Evolutionary conservation across 2,888 invertebrate species (phyloP).

Genomic region (Invenusta paracnida): DNA sequence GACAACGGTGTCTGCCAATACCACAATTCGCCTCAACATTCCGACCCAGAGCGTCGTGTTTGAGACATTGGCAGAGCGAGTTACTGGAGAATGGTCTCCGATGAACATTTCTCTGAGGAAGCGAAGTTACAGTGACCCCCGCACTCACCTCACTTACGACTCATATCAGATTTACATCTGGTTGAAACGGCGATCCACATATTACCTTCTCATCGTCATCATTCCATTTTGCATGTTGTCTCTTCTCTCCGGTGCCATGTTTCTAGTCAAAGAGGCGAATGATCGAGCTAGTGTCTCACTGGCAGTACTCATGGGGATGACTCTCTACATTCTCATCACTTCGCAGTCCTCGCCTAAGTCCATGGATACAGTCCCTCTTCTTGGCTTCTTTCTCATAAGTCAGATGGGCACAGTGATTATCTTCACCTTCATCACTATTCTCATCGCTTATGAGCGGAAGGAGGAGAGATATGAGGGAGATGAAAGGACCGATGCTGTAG

Average conservation of each 20-base stretch:
- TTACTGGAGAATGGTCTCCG: slow-evolving; percentile 8
- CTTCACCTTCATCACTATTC: neutral
- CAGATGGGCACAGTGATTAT: slow-evolving; percentile 9
- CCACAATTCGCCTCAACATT: neutral
- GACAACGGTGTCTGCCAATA: neutral
- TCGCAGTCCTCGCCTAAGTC: slow-evolving; percentile 3
- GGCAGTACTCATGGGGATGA: slow-evolving; percentile 2
- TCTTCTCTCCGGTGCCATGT: neutral
- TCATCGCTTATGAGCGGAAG: neutral
- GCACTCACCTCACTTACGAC: neutral
- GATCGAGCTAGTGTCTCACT: neutral
- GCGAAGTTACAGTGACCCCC: neutral
- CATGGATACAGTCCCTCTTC: neutral
- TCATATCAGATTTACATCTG: slow-evolving; percentile 6
- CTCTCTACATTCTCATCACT: slow-evolving; percentile 2
- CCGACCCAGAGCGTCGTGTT: neutral
- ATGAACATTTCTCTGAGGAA: neutral
- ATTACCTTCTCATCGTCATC: neutral
- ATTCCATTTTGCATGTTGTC: neutral
- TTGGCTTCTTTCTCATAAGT: neutral
- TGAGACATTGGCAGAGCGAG: neutral
- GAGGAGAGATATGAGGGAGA: neutral
- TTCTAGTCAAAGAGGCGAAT: neutral
- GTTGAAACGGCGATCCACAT: neutral
- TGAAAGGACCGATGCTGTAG: neutral